Base-by-base conservation (phyloP, 2,888 invertebrate genomes). In the Drosophila ezoana region DNA sequence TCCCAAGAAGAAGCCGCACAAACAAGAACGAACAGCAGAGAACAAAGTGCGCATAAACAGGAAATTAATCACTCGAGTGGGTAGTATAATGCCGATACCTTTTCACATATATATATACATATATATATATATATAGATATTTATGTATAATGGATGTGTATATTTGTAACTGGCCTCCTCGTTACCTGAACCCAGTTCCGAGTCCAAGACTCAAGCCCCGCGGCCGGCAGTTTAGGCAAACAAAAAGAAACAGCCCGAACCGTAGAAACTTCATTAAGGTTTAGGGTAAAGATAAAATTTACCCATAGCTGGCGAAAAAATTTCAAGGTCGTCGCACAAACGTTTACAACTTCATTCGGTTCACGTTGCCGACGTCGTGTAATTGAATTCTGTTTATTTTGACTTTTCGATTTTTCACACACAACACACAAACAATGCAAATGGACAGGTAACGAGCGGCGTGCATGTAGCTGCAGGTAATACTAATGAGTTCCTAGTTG, bases 331-430 rank as follows among this genome's bases (percentile, higher is more conserved):
- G 53, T 38, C 13, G 5, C 43, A 44, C 49, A 65, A 75, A 58
- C 57, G 43, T 71, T 83, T 86, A 86, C 89, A 86, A 87, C 87
- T 89, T 80, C 78, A 83, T 83, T 79, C 51, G 72, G 51, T 58
- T 69, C 60, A 58, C 60, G 45, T 49, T 44, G 32, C 49, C 37
- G 44, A 18, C 47, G 58, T 14, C 56, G 57, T 67, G 89, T 72
- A 82, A 82, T 86, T 79, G 69, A 72, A 89, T 87, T 83, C 75
- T 48, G 64, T 83, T 84, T 89, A 84, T 81, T 87, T 89, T 83
- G 83, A 89, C 89, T 83, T 83, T 87, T 83, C 72, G 89, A 89
- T 84, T 84, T 81, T 78, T 89, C 89, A 70, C 83, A 87, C 81
- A 74, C 41, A 49, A 47, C 8, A 28, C 28, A 41, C 20, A n/a